phyloP scores from a whole-genome alignment of 2,113 vertebrate species.

The Antennarius striatus region DNA sequence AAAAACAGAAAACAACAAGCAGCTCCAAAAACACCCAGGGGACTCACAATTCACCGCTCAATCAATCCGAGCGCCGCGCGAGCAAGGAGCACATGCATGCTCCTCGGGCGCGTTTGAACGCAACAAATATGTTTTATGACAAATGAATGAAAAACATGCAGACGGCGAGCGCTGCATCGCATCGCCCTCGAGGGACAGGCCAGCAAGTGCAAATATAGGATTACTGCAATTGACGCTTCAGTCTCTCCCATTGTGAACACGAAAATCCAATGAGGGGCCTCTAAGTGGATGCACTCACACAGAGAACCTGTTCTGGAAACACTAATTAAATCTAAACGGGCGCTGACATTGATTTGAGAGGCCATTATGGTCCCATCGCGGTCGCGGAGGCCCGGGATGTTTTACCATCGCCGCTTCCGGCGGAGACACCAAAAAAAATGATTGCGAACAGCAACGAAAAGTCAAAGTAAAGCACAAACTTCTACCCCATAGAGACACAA shows the following conservation, averaged over 20 bases:
- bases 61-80: constrained; percentile 65
- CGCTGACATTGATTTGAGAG: constrained; percentile 73
- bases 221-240: constrained; percentile 76
- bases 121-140: constrained; percentile 67
- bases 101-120: constrained; percentile 43
- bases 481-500: too few relatives aligned
- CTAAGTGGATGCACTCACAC: constrained; percentile 74
- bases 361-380: constrained; percentile 64
- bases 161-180: constrained; percentile 37
- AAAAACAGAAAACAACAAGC: constrained; percentile 70
- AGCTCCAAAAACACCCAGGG: constrained; percentile 74
- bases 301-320: constrained; percentile 66
- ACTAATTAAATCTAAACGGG: constrained; percentile 80
- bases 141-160: constrained; percentile 57
- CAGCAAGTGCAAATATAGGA: constrained; percentile 74
- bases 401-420: constrained; percentile 32
- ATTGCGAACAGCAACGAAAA: not conserved
- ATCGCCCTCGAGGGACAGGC: constrained; percentile 71
- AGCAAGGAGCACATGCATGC: constrained; percentile 24
- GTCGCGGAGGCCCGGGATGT: constrained; percentile 35
- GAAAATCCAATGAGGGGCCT: constrained; percentile 77
- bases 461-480: not conserved
- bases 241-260: constrained; percentile 75
- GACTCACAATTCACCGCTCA: constrained; percentile 73
- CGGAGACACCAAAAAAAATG: not conserved